Conservation (phyloP, 2,888 invertebrate genomes). For the Oligia strigilis region DNA sequence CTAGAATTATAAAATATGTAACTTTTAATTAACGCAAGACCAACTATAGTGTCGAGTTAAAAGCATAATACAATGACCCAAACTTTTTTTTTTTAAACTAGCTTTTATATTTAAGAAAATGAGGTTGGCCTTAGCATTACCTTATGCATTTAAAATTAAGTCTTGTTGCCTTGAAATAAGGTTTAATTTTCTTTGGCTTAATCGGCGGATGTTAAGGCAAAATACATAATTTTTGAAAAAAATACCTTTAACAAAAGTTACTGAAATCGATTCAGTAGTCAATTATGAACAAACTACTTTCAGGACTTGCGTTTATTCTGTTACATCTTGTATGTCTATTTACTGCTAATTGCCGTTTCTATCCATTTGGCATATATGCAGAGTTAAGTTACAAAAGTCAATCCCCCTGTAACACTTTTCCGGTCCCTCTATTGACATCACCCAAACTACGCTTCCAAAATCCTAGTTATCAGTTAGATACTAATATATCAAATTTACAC, state of each 20-base stretch:
- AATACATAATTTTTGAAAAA: not conserved
- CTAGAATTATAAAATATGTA: not conserved
- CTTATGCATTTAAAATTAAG: not conserved
- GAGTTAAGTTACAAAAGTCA: not conserved
- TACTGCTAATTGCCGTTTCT: not conserved
- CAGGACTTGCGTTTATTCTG: not conserved
- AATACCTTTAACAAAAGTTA: not conserved
- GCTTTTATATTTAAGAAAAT: too few relatives aligned
- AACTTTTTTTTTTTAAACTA: too few relatives aligned
- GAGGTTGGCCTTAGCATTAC: too few relatives aligned
- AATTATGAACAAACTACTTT: not conserved
- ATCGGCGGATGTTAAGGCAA: not conserved
- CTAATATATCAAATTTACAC: constrained; percentile 43
- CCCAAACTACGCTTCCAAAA: not conserved
- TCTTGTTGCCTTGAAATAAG: not conserved
- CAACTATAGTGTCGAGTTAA: too few relatives aligned
- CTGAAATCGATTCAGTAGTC: not conserved
- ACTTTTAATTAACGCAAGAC: too few relatives aligned
- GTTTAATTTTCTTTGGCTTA: not conserved
- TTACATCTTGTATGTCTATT: not conserved
- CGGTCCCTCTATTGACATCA: not conserved
- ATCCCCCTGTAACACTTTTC: not conserved
- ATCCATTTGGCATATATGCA: too few relatives aligned
- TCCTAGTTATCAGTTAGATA: not conserved
- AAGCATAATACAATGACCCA: too few relatives aligned